Base-by-base conservation (phyloP, 2,888 invertebrate genomes). In the Anaspis maculata region DNA sequence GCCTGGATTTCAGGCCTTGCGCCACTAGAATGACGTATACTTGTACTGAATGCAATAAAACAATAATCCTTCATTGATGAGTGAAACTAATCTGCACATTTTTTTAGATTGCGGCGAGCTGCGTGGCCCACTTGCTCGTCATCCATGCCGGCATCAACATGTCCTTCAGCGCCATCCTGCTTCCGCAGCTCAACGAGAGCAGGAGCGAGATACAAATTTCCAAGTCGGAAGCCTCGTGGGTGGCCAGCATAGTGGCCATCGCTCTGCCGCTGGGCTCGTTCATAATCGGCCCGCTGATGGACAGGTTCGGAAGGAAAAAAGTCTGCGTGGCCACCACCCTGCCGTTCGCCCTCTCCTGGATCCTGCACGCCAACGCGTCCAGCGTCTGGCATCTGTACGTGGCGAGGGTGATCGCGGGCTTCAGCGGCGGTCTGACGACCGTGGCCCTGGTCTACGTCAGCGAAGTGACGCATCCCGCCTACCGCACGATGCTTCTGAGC, bases 141-240 rank as follows among this genome's bases (percentile, higher is more conserved):
- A 69, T 74, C 35, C 73, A 74, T 48, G 70, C 68, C 11, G 76
- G 76, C 14, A 62, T 73, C 27, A 74, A 73, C 49, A 70, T 76
- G 70, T 67, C 72, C 1, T 76, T 70, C 47, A 72, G 73, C 46
- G 71, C 74, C 4, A 63, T 76, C 28, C 57, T 76, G 32, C 51
- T 72, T 32, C 70, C 73, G 6, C 72, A 73, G 40, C 57, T 75
- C 25, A 51, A 62, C 34, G 51, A 61, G 32, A 51, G 53, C 24
- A 55, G 55, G 23, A 64, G 62, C 39, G 48, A 57, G 16, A 62
- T 70, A 19, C 46, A 49, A 10, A 61, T 73, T 22, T 62, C 63
- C 23, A 62, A 62, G 37, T 59, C 63, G 15, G 59, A 73, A 51
- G 68, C 64, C 15, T 72, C 75, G 15, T 76, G 74, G 75, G 72